Evolutionary conservation across 2,797 vertebrate genomes (phyloP).

Genomic region (Rhabdophis nuchalis): DNA sequence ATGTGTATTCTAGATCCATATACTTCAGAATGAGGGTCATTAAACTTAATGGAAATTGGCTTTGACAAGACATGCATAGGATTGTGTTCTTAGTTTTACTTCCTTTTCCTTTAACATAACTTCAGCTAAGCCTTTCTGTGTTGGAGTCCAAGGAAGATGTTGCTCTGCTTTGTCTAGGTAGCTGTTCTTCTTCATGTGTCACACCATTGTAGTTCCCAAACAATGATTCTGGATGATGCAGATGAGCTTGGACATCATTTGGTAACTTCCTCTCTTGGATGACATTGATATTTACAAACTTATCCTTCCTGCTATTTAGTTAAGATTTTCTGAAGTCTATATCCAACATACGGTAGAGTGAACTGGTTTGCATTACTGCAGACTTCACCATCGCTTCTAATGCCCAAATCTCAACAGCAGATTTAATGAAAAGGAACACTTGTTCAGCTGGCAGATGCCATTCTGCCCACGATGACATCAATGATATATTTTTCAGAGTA

Average conservation of each 20-base stretch:
- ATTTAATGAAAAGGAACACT: not conserved
- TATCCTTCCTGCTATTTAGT: not conserved
- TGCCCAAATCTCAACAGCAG: not conserved
- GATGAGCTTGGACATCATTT: not conserved
- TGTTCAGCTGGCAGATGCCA: not conserved
- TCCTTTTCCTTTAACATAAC: not conserved
- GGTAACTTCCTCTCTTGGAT: not conserved
- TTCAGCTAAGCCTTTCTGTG: not conserved
- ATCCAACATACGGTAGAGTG: not conserved
- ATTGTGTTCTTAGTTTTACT: not conserved
- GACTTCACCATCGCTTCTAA: not conserved
- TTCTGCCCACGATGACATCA: not conserved
- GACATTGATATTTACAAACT: not conserved
- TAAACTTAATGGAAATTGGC: not conserved
- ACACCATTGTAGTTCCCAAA: not conserved
- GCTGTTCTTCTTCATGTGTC: not conserved
- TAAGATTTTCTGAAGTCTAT: not conserved
- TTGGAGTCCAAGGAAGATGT: not conserved
- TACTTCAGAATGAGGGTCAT: not conserved
- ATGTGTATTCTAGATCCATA: not conserved
- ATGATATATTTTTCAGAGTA: not conserved
- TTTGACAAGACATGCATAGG: not conserved
- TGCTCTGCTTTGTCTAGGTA: not conserved
- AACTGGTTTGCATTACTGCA: not conserved
- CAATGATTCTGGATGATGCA: not conserved